These are phyloP conservation scores for Celastrina argiolus DNA, from an alignment of 2,888 invertebrate genomes.

Conservation along the genomic window DNA sequence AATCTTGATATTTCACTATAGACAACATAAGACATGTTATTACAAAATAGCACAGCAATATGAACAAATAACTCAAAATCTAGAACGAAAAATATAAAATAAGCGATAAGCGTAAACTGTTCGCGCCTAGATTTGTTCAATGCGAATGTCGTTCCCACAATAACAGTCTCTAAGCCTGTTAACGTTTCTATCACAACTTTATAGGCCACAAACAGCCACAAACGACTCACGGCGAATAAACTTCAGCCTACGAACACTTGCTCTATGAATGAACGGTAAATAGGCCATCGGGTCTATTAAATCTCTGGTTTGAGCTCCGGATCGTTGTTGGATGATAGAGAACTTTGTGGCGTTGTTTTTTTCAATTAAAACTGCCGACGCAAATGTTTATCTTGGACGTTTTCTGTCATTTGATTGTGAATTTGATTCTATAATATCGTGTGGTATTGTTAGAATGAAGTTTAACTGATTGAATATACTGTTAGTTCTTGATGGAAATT, in stretches of 20 bases:
- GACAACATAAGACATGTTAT: no score
- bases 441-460: no score
- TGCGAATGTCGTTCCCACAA: neutral
- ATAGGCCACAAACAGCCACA: neutral
- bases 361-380: conserved; percentile 8
- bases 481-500: no score
- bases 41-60: no score
- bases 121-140: neutral
- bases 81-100: no score
- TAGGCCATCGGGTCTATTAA: conserved; percentile 42
- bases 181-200: conserved; percentile 6
- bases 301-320: neutral
- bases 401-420: conserved; percentile 44
- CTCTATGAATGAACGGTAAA: conserved; percentile 10
- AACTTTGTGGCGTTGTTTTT: conserved; percentile 7
- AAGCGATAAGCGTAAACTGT: neutral
- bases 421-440: no score
- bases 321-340: conserved; percentile 3
- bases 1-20: no score
- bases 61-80: no score
- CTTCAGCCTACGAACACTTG: neutral
- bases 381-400: conserved; percentile 15
- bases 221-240: neutral
- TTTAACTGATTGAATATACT: no score
- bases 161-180: neutral